Evolutionary conservation across 2,797 vertebrate species (phyloP), one percentile per base, ranked within the genome.

Genomic region (Channallabes apus): DNA sequence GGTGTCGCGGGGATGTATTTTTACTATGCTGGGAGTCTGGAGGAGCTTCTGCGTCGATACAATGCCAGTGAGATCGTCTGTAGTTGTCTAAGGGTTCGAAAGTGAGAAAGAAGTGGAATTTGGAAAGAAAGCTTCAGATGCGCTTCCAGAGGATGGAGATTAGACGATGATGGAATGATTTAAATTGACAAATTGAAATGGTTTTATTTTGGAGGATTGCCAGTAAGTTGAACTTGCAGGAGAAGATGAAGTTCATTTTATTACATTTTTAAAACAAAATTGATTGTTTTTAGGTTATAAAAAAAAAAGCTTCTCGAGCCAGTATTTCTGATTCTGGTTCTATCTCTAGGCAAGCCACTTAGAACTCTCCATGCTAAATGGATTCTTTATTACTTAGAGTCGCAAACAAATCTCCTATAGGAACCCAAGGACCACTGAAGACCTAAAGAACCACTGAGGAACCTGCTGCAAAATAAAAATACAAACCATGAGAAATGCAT

Each of bases 1-100:
- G 59, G 73, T 59, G 20, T 84, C 59, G 35, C 79, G 24, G 56
- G 41, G 78, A 46, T 61, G 14, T 82, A 82, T 82, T 82, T 82
- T 71, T 73, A 72, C 29, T 82, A 62, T 32, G 27, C 54, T 29
- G 61, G n/a, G 22, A 58, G 79, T 51, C 79, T 80, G 79, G 20
- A 67, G 62, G n/a, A 65, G 62, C 17, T 32, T 80, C 20, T 3
- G 29, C n/a, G 0, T 80, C 14, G n/a, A 65, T 29, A 22, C 1
- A 24, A 15, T 46, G n/a, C n/a, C 4, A 0, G 61, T 0, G 22
- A 20, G 17, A 64, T 3, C 2, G 61, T 64, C 61, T 41, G 77
- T 2, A 29, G 61, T 11, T 0, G 14, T 46, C 35, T 3, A 6
- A 5, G 7, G 35, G n/a, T 56, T 72, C 71, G 15, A 0, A 14